Evolutionary conservation across 2,888 invertebrate genomes (phyloP), one percentile per base, ranked within the genome.

Genomic region (Noctua comes): DNA sequence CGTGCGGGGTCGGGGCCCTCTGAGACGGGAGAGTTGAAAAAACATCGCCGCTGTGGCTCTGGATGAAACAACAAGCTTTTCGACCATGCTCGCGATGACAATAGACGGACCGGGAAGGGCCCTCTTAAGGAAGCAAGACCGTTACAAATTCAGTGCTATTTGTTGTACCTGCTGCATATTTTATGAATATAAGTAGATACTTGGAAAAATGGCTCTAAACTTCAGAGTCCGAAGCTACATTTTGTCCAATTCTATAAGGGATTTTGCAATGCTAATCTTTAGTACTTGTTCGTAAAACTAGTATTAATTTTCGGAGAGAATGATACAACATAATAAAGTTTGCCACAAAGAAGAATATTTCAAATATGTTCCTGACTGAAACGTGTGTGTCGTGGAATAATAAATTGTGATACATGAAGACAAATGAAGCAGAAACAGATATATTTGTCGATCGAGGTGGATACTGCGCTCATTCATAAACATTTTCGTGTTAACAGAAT

Each of bases 391-490:
- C 68, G 40, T 83, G 31, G 64, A 75, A 73, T 73, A 83, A 83
- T 68, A 76, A 84, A 80, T 88, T 88, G 76, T 81, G 73, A 79
- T 85, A 85, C 72, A 74, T 74, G 79, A 73, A 70, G 76, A 76
- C 76, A 80, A 80, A 80, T 84, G 73, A 74, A 80, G 76, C 77
- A 80, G 73, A 85, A 80, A 77, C 76, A 86, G 73, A 77, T 82
- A 46, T 77, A 75, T 77, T 77, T 68, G 59, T 76, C 75, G 74
- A 82, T 79, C 76, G 69, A 80, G 68, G 65, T 84, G 68, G 70
- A 71, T 76, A 82, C 72, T 66, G 62, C 48, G 82, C 80, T 80
- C 84, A 86, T 88, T 79, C 81, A 87, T 87, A 87, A 82, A 87
- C 86, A 86, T 84, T 79, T 79, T 77, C 76, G 68, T 83, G 86